A percentile compares a stretch with the other conserved stretches of the same genome.
Conservation (phyloP, 2,888 invertebrate species). For the Eledona agricola region DNA sequence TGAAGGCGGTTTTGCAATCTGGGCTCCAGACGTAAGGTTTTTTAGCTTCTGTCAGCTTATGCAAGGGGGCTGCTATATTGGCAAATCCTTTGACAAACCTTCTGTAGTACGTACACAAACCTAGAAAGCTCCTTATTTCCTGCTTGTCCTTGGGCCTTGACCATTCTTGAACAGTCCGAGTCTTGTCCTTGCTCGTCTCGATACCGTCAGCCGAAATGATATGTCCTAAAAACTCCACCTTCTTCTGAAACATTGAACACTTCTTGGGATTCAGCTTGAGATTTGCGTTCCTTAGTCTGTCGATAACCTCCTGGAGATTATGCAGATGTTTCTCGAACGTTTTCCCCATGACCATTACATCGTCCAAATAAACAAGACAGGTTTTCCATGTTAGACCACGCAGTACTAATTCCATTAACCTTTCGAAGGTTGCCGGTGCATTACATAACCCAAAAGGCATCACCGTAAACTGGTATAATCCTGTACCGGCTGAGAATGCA, state of each 20-base stretch:
- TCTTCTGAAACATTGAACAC: constrained; percentile 2
- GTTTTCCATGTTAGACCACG: constrained; percentile 37
- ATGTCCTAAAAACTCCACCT: constrained; percentile 22
- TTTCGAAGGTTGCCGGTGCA: constrained; percentile 43
- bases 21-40: not conserved
- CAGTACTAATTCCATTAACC: constrained; percentile 40
- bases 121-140: constrained; percentile 21
- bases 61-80: constrained; percentile 6
- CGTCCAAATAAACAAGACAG: constrained; percentile 27
- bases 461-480: constrained; percentile 43
- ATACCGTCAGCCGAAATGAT: constrained; percentile 12
- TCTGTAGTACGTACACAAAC: constrained; percentile 28
- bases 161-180: constrained; percentile 21
- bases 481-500: constrained; percentile 41
- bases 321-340: constrained; percentile 36
- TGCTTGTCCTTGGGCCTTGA: constrained; percentile 32
- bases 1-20: constrained; percentile 1
- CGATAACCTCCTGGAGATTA: constrained; percentile 37
- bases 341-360: constrained; percentile 17
- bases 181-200: constrained; percentile 16
- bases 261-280: constrained; percentile 35
- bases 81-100: constrained; percentile 19
- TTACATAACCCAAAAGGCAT: constrained; percentile 45
- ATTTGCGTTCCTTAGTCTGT: constrained; percentile 36
- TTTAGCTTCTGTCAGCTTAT: not conserved